A percentile compares a stretch with the other conserved stretches of the same genome.
Evolutionary conservation across 2,888 invertebrate genomes (phyloP).

Genomic region (Beris chalybata): DNA sequence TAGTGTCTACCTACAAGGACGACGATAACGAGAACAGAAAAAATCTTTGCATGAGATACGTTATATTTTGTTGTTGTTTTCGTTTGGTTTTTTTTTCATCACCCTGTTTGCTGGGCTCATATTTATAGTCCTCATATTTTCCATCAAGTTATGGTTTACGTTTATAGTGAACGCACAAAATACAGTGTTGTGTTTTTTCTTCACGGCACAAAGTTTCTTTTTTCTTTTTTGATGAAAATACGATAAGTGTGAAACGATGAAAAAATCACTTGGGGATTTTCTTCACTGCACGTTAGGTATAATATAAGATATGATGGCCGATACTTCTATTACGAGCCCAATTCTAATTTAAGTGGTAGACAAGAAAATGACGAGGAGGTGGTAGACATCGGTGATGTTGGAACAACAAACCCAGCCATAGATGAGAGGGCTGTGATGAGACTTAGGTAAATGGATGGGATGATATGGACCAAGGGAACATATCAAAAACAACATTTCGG

Average conservation of each 20-base stretch:
- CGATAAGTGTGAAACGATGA: conserved; percentile 22
- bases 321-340: conserved; percentile 12
- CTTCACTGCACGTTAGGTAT: background rate
- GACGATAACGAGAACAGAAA: no score
- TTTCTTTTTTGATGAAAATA: background rate
- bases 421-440: conserved; percentile 1
- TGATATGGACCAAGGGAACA: background rate
- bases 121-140: no score
- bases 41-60: no score
- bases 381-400: background rate
- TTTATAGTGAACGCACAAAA: no score
- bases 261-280: conserved; percentile 26
- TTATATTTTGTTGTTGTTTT: no score
- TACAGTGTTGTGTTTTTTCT: no score
- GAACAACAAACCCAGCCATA: background rate
- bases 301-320: conserved; percentile 11
- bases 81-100: no score
- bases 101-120: no score
- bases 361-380: conserved; percentile 3
- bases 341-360: conserved; percentile 10
- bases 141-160: no score
- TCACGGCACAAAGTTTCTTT: no score
- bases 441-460: conserved; percentile 3
- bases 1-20: no score
- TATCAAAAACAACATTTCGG: no score